phyloP scores from a whole-genome alignment of 2,113 vertebrate species.

The Leptobrachium ailaonicum region DNA sequence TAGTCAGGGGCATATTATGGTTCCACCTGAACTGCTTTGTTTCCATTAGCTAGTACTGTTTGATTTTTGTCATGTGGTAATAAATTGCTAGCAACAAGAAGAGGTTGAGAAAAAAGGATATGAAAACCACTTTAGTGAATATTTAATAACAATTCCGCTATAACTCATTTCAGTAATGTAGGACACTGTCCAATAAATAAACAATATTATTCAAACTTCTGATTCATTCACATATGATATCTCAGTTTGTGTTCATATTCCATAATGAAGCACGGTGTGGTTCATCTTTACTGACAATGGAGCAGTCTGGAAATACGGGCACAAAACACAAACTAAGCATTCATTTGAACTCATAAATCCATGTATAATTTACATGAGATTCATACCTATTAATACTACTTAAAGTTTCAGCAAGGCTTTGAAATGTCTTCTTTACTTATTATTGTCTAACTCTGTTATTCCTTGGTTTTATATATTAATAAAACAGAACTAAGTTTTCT shows the following conservation, averaged over 20 bases:
- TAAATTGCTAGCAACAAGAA: slow-evolving; percentile 45
- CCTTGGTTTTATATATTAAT: background rate
- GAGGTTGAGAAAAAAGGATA: slow-evolving; percentile 36
- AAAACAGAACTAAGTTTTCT: slow-evolving; percentile 32
- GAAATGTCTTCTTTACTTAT: slow-evolving; percentile 37
- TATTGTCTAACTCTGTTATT: slow-evolving; percentile 26
- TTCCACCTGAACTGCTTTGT: slow-evolving; percentile 24
- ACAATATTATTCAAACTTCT: slow-evolving; percentile 41
- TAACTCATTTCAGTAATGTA: slow-evolving; percentile 43
- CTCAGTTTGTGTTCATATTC: slow-evolving; percentile 23
- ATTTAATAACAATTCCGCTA: slow-evolving; percentile 49
- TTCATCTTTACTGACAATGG: slow-evolving; percentile 33
- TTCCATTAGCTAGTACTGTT: slow-evolving; percentile 44
- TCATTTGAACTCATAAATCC: slow-evolving; percentile 48
- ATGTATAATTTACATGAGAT: slow-evolving; percentile 48
- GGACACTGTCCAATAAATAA: slow-evolving; percentile 46
- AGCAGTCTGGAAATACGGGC: slow-evolving; percentile 41
- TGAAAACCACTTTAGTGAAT: slow-evolving; percentile 46
- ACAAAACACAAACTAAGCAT: slow-evolving; percentile 46
- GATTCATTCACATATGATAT: slow-evolving; percentile 36
- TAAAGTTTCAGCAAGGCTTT: slow-evolving; percentile 43
- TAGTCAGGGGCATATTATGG: slow-evolving; percentile 4
- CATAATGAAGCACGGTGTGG: slow-evolving; percentile 19
- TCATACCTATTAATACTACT: slow-evolving; percentile 45
- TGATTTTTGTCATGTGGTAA: slow-evolving; percentile 44